Evolutionary conservation across 2,888 invertebrate genomes (phyloP), one percentile per base, ranked within the genome.

Genomic region (Rhopalosiphum nymphaeae): DNA sequence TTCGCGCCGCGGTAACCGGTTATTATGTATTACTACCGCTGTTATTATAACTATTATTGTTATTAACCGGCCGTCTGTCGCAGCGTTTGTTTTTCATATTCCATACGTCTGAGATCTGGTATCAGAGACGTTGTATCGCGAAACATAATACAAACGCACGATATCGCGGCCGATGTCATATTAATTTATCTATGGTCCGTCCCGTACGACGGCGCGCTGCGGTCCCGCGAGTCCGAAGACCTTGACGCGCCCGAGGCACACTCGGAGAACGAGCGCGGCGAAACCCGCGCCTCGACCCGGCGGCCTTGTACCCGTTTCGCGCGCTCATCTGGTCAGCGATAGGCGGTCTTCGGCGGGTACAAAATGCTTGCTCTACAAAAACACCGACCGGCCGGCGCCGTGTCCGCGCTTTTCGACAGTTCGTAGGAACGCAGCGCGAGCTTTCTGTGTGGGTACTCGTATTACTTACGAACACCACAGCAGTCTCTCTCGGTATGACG

Each of bases 291-390:
- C 78, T 21, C 36, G 36, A 78, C 78, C 78, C 36, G 21, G 13
- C 29, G 85, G 85, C 85, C 85, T 85, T 85, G 85, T 85, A 42
- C 85, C 44, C 21, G 85, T 85, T 85, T 85, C 42, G 85, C 42
- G 42, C 25, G 85, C 29, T 78, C 78, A 29, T 85, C 85, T 85
- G 85, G 85, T 44, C 85, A 13, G 29, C 44, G 4, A 21, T 44
- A 85, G 26, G 26, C 53, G 53, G 44, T 44, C 85, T 9, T 84
- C 36, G 36, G 26, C 21, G 53, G n/a, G n/a, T 53, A 53, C 21
- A 16, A 53, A 21, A 78, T 78, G 9, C 21, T n/a, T 2, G 36
- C 36, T 21, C 36, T 21, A 36, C 36, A 21, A 36, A 21, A 21
- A 78, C 36, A 42, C 36, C 36, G 78, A 78, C 21, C 78, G 78